Evolutionary conservation across 2,797 vertebrate genomes (phyloP), one percentile per base, ranked within the genome.

Genomic region (Mastacembelus armatus): DNA sequence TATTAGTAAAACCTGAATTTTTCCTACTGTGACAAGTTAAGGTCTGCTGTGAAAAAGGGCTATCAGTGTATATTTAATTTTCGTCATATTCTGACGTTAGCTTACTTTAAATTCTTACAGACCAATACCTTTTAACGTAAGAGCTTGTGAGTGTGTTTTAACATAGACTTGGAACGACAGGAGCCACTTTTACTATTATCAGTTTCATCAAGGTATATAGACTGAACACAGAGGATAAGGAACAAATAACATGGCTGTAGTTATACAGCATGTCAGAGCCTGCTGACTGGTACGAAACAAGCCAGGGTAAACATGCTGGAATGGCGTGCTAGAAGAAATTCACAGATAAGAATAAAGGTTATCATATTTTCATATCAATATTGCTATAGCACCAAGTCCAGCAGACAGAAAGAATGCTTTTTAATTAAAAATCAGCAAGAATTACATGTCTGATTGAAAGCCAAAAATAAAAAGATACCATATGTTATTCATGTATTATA

Each of bases 231-330:
- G 27, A 36, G n/a, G n/a, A 65, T 12, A 11, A 58, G 16, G 9
- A 66, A 43, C 18, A 57, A 58, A 21, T 48, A 18, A 26, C 58
- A 63, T 4, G 27, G 61, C 40, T 27, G 60, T 26, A 59, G 59
- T 79, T 33, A 38, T 30, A 74, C 51, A 49, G 72, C 77, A 33
- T 65, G 83, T 82, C 42, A 27, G 45, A 71, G 65, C 84, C 75
- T 71, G 74, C 65, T 51, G 57, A 48, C 57, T 2, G n/a, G n/a
- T 7, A 10, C 6, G 1, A 29, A 3, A 67, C 56, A 19, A n/a
- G 21, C 70, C 30, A 44, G 43, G 49, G 57, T 73, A 70, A 81
- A 83, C 40, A 77, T 7, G 32, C 42, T 26, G 45, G 54, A 79
- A 66, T 27, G 27, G 9, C 5, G 32, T 11, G 33, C 52, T 71